phyloP scores from a whole-genome alignment of 2,797 vertebrate genomes.

The Merluccius polli region DNA sequence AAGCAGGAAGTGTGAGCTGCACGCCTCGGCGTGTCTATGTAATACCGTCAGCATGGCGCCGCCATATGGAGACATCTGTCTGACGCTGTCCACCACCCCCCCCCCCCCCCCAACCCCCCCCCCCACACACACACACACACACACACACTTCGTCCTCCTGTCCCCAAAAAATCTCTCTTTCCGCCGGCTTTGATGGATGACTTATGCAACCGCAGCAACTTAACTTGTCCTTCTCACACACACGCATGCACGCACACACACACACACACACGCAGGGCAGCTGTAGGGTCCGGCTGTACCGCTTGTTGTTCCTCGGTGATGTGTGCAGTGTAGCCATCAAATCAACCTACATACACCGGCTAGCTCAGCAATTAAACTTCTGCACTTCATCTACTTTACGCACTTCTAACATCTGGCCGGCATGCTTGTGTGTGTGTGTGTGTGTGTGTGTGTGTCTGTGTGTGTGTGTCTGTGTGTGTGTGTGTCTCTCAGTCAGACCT shows the following conservation, averaged over 20 bases:
- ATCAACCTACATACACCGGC: conserved; percentile 50
- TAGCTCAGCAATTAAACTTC: conserved; percentile 62
- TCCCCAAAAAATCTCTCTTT: conserved; percentile 35
- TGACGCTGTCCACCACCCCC: conserved; percentile 47
- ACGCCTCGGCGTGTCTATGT: conserved; percentile 46
- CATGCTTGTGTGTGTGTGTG: conserved; percentile 30
- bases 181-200: conserved; percentile 65
- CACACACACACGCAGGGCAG: conserved; percentile 8
- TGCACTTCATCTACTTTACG: conserved; percentile 46
- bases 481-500: conserved; percentile 8
- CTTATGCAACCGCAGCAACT: conserved; percentile 59
- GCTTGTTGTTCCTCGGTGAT: conserved; percentile 44
- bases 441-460: conserved; percentile 23
- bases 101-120: conserved; percentile 27
- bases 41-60: conserved; percentile 38
- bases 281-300: conserved; percentile 46
- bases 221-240: conserved; percentile 13
- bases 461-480: conserved; percentile 14
- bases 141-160: conserved; percentile 18
- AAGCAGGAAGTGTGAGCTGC: neutral
- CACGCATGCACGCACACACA: conserved; percentile 18
- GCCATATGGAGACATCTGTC: conserved; percentile 65
- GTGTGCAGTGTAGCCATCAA: conserved; percentile 55
- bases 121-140: neutral
- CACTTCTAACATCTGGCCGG: conserved; percentile 65